A percentile compares a stretch with the other conserved stretches of the same genome.
Conservation (phyloP, 2,797 vertebrate species). For the Simalia tracyae region DNA sequence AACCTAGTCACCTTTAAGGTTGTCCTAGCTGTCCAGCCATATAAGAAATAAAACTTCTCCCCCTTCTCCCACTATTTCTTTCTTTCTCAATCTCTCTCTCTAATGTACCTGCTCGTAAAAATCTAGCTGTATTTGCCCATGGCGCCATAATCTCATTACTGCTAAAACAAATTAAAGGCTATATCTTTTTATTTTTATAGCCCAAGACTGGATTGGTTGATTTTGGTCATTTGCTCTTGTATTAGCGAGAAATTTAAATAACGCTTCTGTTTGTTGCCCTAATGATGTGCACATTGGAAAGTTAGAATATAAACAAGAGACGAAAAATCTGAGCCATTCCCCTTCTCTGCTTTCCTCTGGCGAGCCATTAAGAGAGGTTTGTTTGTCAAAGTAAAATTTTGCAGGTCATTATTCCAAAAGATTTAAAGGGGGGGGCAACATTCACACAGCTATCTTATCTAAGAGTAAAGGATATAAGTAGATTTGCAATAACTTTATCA, state of each 20-base stretch:
- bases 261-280: conserved; percentile 35
- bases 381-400: conserved; percentile 46
- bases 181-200: conserved; percentile 39
- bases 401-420: conserved; percentile 43
- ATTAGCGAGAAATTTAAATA: conserved; percentile 22
- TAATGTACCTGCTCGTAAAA: background rate
- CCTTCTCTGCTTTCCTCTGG: background rate
- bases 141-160: conserved; percentile 8
- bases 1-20: conserved; percentile 7
- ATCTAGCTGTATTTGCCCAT: accelerated
- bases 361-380: conserved; percentile 27
- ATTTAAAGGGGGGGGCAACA: conserved; percentile 32
- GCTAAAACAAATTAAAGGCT: conserved; percentile 1
- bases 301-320: conserved; percentile 23
- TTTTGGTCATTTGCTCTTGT: conserved; percentile 26
- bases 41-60: background rate
- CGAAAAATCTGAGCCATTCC: background rate
- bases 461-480: conserved; percentile 29
- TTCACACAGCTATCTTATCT: conserved; percentile 45
- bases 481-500: conserved; percentile 40
- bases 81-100: accelerated
- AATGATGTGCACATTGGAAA: conserved; percentile 20
- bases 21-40: background rate
- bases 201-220: background rate
- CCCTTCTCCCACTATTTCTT: background rate